Conservation (phyloP, 2,113 vertebrate genomes). For the Tursiops truncatus region DNA sequence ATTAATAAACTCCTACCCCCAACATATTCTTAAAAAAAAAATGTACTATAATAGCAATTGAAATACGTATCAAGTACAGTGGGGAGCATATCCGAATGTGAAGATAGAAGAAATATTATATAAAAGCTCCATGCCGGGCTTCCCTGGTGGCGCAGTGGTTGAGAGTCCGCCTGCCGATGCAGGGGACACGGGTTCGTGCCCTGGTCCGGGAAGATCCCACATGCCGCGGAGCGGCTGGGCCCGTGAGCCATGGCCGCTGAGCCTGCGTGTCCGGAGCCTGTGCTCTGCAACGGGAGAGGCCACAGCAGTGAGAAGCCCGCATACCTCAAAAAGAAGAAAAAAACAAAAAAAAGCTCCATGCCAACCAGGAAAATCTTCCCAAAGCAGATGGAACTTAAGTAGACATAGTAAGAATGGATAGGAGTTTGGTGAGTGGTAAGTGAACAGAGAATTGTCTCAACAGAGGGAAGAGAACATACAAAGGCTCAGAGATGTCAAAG, state of each 20-base stretch:
- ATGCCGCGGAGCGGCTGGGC: too few species aligned
- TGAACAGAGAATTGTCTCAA: not conserved
- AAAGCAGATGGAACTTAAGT: not conserved
- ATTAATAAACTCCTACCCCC: too few species aligned
- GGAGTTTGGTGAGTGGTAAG: not conserved
- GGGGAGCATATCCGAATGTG: not conserved
- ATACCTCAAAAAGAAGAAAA: too few species aligned
- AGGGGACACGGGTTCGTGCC: too few species aligned
- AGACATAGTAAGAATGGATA: not conserved
- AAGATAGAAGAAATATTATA: not conserved
- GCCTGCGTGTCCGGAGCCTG: too few species aligned
- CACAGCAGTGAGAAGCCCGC: too few species aligned
- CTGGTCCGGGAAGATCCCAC: too few species aligned
- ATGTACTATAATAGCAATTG: not conserved
- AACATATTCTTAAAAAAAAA: not conserved
- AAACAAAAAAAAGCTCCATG: not conserved
- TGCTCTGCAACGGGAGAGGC: too few species aligned
- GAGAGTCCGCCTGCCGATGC: too few species aligned
- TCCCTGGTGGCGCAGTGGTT: too few species aligned
- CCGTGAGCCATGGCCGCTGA: too few species aligned
- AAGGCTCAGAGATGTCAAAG: not conserved
- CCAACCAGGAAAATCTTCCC: not conserved
- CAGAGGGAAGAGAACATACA: not conserved
- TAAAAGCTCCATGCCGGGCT: not conserved
- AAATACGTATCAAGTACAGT: not conserved